Percentiles rank a stretch among this genome's conserved stretches.
Evolutionary conservation across 2,888 invertebrate species (phyloP).

Genomic region (Habroteleia sp.): DNA sequence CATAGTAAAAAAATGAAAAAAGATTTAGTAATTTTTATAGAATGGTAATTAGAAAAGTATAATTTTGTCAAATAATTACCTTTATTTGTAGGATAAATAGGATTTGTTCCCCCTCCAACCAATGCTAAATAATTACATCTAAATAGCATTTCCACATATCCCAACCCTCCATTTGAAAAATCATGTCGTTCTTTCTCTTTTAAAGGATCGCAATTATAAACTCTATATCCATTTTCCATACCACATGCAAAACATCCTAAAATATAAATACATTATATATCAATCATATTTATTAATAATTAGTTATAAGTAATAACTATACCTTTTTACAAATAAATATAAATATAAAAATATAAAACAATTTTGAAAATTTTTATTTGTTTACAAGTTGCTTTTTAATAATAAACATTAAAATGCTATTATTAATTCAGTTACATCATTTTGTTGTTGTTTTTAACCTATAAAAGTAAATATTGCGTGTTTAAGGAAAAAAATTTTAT

Average conservation of each 20-base stretch:
- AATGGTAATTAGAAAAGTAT: background rate
- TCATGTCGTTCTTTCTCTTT: slow-evolving; percentile 98
- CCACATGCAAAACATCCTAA: slow-evolving; percentile 99
- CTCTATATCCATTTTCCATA: slow-evolving; percentile 97
- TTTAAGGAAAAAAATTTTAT: no score
- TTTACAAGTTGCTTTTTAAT: no score
- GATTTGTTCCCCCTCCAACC: slow-evolving; percentile 95
- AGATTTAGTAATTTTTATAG: no score
- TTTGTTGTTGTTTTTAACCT: no score
- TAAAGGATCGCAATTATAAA: slow-evolving; percentile 97
- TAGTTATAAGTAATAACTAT: no score
- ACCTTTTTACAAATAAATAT: no score
- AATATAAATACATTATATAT: slow-evolving; percentile 18
- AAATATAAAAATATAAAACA: no score
- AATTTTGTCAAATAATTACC: slow-evolving; percentile 79
- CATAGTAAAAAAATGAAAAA: no score
- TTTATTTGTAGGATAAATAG: slow-evolving; percentile 96
- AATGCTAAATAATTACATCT: slow-evolving; percentile 98
- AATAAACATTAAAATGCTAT: no score
- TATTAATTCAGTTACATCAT: no score
- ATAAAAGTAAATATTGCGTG: no score
- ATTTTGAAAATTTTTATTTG: no score
- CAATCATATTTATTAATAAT: background rate
- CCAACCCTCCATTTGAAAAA: slow-evolving; percentile 95
- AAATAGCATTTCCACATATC: slow-evolving; percentile 98